Evolutionary conservation across 2,113 vertebrate genomes (phyloP).

Genomic region (Indri indri): DNA sequence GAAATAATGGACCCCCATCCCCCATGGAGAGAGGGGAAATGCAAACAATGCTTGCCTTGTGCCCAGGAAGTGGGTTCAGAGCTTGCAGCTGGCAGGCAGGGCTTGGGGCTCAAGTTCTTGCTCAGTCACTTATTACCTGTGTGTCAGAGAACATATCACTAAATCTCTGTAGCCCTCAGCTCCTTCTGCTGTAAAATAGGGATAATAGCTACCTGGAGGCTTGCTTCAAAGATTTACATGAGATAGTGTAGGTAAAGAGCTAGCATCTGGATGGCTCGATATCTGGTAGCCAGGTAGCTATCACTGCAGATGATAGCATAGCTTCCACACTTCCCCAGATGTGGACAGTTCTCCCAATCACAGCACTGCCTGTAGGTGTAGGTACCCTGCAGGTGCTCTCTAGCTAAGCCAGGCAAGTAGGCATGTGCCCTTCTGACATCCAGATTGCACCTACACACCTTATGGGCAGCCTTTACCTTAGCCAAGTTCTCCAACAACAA

Average conservation of each 20-base stretch:
- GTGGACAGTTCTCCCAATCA: accelerated
- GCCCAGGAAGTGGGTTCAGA: neutral
- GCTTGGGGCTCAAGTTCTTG: neutral
- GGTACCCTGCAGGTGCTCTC: neutral
- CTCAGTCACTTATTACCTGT: neutral
- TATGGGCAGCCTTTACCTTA: neutral
- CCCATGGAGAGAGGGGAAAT: neutral
- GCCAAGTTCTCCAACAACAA: neutral
- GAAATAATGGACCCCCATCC: accelerated
- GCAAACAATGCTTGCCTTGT: too few species aligned
- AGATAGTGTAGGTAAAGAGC: neutral
- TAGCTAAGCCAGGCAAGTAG: too few species aligned
- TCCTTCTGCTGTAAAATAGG: neutral
- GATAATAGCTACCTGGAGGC: neutral
- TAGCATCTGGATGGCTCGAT: neutral
- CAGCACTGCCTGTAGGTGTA: accelerated
- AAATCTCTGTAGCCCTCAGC: neutral
- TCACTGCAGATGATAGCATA: neutral
- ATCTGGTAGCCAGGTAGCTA: neutral
- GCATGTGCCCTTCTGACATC: neutral
- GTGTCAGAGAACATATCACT: neutral
- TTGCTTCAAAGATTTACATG: neutral
- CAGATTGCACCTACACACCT: neutral
- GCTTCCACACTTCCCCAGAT: neutral
- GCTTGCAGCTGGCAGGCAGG: neutral